These are phyloP conservation scores for Catamblyrhynchus diadema DNA, from an alignment of 2,797 vertebrate species.

Conservation along the genomic window DNA sequence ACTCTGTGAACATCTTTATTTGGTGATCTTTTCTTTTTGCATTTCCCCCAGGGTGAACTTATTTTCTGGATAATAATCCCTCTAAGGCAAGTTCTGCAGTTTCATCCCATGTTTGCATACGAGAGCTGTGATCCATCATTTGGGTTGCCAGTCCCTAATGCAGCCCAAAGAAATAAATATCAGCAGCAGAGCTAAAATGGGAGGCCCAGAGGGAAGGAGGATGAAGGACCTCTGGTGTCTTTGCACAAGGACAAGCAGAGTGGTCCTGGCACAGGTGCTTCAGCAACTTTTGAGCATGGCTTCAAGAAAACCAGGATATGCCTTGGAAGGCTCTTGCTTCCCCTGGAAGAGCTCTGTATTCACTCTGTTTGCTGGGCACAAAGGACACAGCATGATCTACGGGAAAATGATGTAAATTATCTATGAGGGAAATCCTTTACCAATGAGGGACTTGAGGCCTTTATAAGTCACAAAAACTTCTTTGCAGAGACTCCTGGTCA, in stretches of 20 bases:
- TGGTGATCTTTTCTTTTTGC: background rate
- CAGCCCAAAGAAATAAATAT: background rate
- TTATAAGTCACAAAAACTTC: background rate
- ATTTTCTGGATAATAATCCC: background rate
- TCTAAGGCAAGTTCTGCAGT: background rate
- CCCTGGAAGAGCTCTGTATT: background rate
- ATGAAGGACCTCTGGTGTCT: background rate
- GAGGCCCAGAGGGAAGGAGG: background rate
- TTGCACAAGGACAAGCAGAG: background rate
- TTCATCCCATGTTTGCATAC: background rate
- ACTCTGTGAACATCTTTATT: background rate
- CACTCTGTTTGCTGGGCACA: background rate
- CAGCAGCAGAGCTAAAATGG: background rate
- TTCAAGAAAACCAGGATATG: background rate
- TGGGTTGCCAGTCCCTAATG: background rate
- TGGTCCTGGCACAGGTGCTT: background rate
- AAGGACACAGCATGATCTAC: background rate
- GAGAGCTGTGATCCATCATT: background rate
- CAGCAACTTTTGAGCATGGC: background rate
- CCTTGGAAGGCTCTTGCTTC: background rate
- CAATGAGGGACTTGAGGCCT: background rate
- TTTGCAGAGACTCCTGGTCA: background rate
- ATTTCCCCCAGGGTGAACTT: background rate
- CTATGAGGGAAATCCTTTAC: background rate
- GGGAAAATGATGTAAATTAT: background rate